These are phyloP conservation scores for Drosophila lutescens DNA, from an alignment of 2,888 invertebrate genomes.

Conservation along the genomic window DNA sequence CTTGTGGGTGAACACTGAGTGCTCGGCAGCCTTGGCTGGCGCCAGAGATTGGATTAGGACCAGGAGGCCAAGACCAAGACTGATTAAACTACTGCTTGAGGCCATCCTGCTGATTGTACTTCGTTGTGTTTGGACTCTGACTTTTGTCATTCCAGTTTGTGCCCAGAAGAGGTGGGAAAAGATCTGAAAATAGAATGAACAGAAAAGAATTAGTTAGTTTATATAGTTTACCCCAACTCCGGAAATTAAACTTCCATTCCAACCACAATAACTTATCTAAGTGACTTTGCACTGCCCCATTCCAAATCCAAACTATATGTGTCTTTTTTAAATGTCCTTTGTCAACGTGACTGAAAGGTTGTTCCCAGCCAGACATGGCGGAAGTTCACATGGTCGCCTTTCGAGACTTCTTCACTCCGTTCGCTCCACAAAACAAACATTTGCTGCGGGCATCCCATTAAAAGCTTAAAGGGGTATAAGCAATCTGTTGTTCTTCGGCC, in stretches of 20 bases:
- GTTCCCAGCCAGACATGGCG: slow-evolving; percentile 34
- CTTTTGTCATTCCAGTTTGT: slow-evolving; percentile 45
- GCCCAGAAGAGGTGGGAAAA: slow-evolving; percentile 37
- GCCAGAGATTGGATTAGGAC: slow-evolving; percentile 45
- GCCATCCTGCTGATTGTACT: slow-evolving; percentile 42
- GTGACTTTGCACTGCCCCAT: slow-evolving; percentile 1
- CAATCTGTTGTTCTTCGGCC: slow-evolving; percentile 37
- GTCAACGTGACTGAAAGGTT: background rate
- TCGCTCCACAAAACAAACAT: slow-evolving; percentile 32
- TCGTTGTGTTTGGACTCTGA: slow-evolving; percentile 34
- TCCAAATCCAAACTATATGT: slow-evolving; percentile 5
- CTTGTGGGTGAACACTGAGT: slow-evolving; percentile 81
- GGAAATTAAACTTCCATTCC: slow-evolving; percentile 13
- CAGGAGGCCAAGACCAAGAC: slow-evolving; percentile 34
- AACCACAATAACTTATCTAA: background rate
- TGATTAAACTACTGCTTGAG: slow-evolving; percentile 1
- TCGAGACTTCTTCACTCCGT: background rate
- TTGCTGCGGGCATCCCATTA: slow-evolving; percentile 47
- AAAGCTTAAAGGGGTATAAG: slow-evolving; percentile 70
- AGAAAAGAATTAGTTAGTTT: background rate
- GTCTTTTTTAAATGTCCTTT: slow-evolving; percentile 4
- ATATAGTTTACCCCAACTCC: background rate
- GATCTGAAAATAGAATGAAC: slow-evolving; percentile 36
- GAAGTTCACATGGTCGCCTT: slow-evolving; percentile 57
- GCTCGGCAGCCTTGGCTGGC: slow-evolving; percentile 65